phyloP scores from a whole-genome alignment of 92 coral and sea anemone genomes.

The Plumapathes pennacea region DNA sequence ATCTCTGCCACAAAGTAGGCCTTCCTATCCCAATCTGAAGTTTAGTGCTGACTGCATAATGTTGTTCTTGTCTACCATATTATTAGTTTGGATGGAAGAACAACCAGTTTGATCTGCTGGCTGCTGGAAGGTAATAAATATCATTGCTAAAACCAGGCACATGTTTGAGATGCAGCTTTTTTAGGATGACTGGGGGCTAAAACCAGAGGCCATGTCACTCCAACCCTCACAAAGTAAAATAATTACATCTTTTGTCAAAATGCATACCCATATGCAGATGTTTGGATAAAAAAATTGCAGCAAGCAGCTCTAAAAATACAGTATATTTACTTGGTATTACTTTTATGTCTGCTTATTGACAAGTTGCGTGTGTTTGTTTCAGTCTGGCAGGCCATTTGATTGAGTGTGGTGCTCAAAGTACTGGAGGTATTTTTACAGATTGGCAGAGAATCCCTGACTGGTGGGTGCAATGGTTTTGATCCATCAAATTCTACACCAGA shows the following conservation, averaged over 20 bases:
- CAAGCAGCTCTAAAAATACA: neutral
- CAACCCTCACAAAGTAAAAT: too few species aligned
- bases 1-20: too few species aligned
- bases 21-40: too few species aligned
- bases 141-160: too few species aligned
- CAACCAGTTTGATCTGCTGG: conserved; percentile 85
- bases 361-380: neutral
- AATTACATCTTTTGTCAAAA: too few species aligned
- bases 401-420: conserved; percentile 98
- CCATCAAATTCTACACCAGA: too few species aligned
- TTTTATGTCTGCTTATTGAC: neutral
- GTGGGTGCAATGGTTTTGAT: conserved; percentile 34
- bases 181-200: too few species aligned
- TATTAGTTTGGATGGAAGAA: conserved; percentile 82
- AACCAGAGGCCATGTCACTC: too few species aligned
- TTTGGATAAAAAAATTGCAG: too few species aligned
- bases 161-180: too few species aligned
- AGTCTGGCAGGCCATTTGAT: conserved; percentile 97
- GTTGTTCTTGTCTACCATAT: neutral
- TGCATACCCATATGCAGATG: too few species aligned
- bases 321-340: neutral
- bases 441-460: conserved; percentile 96
- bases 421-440: conserved; percentile 98
- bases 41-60: too few species aligned
- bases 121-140: conserved; percentile 86